Evolutionary conservation across 2,797 vertebrate species (phyloP), one percentile per base, ranked within the genome.

Genomic region (Cossypha caffra): DNA sequence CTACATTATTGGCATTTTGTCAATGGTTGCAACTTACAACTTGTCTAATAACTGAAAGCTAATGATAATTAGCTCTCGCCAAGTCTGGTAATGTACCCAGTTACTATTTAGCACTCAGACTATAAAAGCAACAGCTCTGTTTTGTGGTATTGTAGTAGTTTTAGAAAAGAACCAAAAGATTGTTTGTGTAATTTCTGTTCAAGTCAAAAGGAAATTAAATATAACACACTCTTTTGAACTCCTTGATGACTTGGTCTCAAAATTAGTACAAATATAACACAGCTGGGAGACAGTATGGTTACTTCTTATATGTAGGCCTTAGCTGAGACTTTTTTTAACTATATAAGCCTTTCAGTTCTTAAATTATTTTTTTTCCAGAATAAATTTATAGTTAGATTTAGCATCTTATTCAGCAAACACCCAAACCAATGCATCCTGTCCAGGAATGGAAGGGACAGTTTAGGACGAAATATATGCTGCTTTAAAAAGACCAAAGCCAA

Each of bases 1-100:
- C 85, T 96, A 66, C 38, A 68, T 95, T 96, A 91, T 91, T 97
- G 94, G 94, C 76, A 95, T 29, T 83, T 73, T 80, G 91, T 94
- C 95, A 90, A 96, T 38, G 72, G 84, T 16, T 94, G 85, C 66
- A 97, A 94, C 51, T 86, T 94, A 90, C 37, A 93, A 85, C 87
- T 94, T 96, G 85, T 81, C 93, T 97, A 80, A 71, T 95, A 96
- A 96, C 64, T 81, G 45, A 52, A 71, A 78, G 92, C 74, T 95
- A 93, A 96, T 94, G 81, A 95, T 96, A 95, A 88, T 89, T 90
- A 91, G 57, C 55, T 94, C 79, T 83, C 4, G 2, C 63, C 85
- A 92, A 78, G 58, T 80, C 68, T 86, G 58, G 18, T 87, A 77
- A 90, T 47, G 52, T 64, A 95, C 37, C 42, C 45, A 42, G 42